Evolutionary conservation across 2,113 vertebrate genomes (phyloP).

Genomic region (Asarcornis scutulata): DNA sequence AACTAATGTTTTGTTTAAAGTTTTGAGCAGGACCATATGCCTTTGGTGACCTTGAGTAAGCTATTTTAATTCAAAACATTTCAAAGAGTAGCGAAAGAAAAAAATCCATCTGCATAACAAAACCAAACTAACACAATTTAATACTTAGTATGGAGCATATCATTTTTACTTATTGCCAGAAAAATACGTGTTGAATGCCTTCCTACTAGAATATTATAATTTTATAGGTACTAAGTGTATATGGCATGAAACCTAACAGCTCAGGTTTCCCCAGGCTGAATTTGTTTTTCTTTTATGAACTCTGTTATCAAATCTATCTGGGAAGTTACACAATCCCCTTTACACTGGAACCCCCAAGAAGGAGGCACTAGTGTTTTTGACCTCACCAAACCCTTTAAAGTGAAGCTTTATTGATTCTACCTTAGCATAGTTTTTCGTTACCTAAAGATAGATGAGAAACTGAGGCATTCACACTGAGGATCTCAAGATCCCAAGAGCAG

Average conservation of each 20-base stretch:
- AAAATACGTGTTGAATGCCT: not conserved
- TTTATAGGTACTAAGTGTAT: conserved; percentile 35
- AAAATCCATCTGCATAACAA: conserved; percentile 74
- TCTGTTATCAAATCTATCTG: conserved; percentile 37
- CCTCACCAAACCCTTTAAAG: not conserved
- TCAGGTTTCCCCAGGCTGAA: conserved; percentile 52
- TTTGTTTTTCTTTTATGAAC: conserved; percentile 60
- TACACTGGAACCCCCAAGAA: not conserved
- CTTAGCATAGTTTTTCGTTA: not conserved
- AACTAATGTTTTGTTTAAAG: conserved; percentile 89
- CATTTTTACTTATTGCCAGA: not conserved
- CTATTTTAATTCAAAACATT: conserved; percentile 89
- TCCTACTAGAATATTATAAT: not conserved
- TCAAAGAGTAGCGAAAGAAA: conserved; percentile 68
- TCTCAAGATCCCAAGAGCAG: not conserved
- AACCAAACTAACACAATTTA: conserved; percentile 51
- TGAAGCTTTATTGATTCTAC: not conserved
- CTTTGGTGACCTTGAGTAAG: conserved; percentile 85
- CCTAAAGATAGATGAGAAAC: conserved; percentile 14
- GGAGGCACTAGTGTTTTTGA: not conserved
- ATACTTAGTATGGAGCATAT: not conserved
- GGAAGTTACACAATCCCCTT: not conserved
- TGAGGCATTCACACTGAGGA: not conserved
- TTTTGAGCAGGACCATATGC: conserved; percentile 87
- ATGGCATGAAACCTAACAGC: conserved; percentile 5